These are phyloP conservation scores for Struthidea cinerea DNA, from an alignment of 2,113 vertebrate species.

Conservation along the genomic window DNA sequence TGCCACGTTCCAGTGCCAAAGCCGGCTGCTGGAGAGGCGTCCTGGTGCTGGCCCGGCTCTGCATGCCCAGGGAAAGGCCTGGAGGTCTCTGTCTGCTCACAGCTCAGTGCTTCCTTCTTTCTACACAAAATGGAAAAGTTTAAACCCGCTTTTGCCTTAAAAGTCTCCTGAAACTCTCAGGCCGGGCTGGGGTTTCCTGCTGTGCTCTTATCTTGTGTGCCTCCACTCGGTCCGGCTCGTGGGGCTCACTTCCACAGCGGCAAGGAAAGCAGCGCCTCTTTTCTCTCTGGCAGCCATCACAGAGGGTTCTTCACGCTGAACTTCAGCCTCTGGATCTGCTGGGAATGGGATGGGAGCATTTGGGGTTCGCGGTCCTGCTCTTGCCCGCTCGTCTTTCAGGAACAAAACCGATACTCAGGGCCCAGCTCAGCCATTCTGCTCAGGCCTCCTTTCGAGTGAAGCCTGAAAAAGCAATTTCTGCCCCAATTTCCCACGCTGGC, in stretches of 20 bases:
- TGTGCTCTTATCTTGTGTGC: fast-evolving
- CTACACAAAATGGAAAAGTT: background rate
- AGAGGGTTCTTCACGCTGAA: background rate
- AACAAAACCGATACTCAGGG: background rate
- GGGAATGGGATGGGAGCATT: background rate
- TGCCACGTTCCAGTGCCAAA: background rate
- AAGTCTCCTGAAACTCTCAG: background rate
- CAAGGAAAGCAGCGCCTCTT: background rate
- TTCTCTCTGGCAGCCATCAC: background rate
- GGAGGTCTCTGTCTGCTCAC: background rate
- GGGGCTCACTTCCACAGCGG: background rate
- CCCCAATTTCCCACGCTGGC: background rate
- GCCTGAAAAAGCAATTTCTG: background rate
- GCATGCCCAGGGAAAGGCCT: background rate
- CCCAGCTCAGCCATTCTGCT: background rate
- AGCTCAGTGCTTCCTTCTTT: background rate
- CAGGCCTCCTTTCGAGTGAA: background rate
- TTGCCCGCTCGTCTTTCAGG: background rate
- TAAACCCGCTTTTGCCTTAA: background rate
- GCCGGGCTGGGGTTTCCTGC: background rate
- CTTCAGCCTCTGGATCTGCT: background rate
- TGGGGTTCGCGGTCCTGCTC: background rate
- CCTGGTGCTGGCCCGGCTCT: background rate
- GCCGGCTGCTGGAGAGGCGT: background rate
- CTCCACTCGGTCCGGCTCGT: background rate